phyloP scores from a whole-genome alignment of 2,888 invertebrate species.

The Yponomeuta plumbellus region DNA sequence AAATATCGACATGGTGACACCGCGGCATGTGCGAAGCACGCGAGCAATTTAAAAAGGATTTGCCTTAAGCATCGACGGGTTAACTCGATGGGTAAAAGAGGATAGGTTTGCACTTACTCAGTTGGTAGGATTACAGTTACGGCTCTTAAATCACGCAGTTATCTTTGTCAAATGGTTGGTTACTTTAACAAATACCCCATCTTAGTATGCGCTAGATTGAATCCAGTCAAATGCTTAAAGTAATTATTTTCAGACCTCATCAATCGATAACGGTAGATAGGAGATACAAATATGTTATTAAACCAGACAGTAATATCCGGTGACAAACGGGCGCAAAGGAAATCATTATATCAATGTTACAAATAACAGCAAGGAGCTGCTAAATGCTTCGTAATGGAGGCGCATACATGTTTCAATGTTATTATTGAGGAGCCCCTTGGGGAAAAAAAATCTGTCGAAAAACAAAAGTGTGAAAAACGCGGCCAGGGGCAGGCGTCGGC shows the following conservation, averaged over 20 bases:
- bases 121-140: background rate
- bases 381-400: background rate
- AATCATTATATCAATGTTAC: conserved; percentile 1
- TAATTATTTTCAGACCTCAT: no score
- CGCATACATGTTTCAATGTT: no score
- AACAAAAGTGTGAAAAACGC: background rate
- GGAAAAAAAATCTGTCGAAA: background rate
- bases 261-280: no score
- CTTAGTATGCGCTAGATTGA: background rate
- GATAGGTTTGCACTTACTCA: conserved; percentile 25
- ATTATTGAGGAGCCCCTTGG: no score
- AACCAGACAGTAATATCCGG: conserved; percentile 1
- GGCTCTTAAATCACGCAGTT: background rate
- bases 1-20: conserved; percentile 60
- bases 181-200: background rate
- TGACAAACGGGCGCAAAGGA: background rate
- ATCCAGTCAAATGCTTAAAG: no score
- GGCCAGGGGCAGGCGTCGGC: background rate
- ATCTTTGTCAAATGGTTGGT: background rate
- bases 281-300: background rate
- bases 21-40: background rate
- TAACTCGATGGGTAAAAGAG: conserved; percentile 7
- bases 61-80: conserved; percentile 30
- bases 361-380: background rate
- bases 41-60: conserved; percentile 66